A percentile compares a stretch with the other conserved stretches of the same genome.
Evolutionary conservation across 2,888 invertebrate species (phyloP).

Genomic region (Folsomia candida): DNA sequence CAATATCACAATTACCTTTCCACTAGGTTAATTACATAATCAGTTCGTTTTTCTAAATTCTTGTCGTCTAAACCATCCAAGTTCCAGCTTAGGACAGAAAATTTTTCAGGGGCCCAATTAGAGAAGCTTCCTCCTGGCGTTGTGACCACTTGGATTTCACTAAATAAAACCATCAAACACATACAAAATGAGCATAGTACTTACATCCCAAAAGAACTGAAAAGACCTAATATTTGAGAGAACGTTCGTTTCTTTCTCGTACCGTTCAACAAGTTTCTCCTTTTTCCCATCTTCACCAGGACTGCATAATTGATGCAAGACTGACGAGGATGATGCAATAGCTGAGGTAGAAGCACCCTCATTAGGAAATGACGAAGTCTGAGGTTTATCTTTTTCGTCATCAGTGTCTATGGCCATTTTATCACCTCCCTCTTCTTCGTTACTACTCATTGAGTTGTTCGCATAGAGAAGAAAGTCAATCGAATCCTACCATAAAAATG

Average conservation of each 20-base stretch:
- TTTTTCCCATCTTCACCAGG: slow-evolving; percentile 27
- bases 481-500: slow-evolving; percentile 27
- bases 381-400: not conserved
- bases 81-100: slow-evolving; percentile 61
- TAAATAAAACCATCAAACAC: too few relatives aligned
- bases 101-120: slow-evolving; percentile 53
- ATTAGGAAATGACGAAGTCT: slow-evolving; percentile 17
- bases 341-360: slow-evolving; percentile 11
- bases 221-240: too few relatives aligned
- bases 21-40: slow-evolving; percentile 57
- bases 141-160: not conserved
- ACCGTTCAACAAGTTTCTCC: slow-evolving; percentile 37
- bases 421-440: slow-evolving; percentile 11
- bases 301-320: slow-evolving; percentile 10
- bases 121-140: slow-evolving; percentile 14
- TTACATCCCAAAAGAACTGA: too few relatives aligned
- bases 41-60: slow-evolving; percentile 57
- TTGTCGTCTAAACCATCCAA: slow-evolving; percentile 61
- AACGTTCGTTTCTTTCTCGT: too few relatives aligned
- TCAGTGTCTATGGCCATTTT: not conserved
- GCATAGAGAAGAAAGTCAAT: slow-evolving; percentile 11
- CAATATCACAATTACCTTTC: slow-evolving; percentile 53
- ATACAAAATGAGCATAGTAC: too few relatives aligned
- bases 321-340: not conserved
- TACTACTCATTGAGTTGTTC: not conserved